Evolutionary conservation across 1,140 invertebrate species (phyloP), one percentile per base, ranked within the genome.

Genomic region (Arion vulgaris): DNA sequence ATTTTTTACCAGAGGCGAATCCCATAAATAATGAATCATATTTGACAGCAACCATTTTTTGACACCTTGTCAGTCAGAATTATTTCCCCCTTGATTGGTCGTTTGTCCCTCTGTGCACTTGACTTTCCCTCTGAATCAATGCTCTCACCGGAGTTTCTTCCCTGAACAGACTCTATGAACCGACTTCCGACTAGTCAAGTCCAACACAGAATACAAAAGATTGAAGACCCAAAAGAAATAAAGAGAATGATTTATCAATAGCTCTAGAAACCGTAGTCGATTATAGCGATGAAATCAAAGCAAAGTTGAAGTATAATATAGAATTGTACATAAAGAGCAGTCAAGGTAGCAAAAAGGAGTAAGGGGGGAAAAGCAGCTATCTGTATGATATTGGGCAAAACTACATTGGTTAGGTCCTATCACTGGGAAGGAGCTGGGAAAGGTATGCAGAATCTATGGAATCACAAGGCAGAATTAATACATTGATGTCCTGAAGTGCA

Each of bases 11-110:
- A n/a, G n/a, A n/a, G n/a, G n/a, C n/a, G n/a, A n/a, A n/a, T n/a
- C n/a, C n/a, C n/a, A n/a, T n/a, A n/a, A n/a, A 57, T 57, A 57
- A 57, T 57, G 51, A 57, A 57, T 57, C 51, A 57, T 57, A 57
- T 57, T 23, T 23, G 9, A 26, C 51, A 17, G 51, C 17, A 23
- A n/a, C 26, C 19, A 23, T 23, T 9, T 57, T 57, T 57, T 57
- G 51, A 57, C 51, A 57, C 51, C 51, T 57, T 15, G 51, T 57
- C 51, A 57, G 17, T 32, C 28, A 66, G 28, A 66, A 66, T 66
- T 66, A 66, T 66, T 66, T 34, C 62, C 28, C 62, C n/a, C 62
- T 34, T n/a, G 1, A 66, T n/a, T 66, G 62, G 28, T 17, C 28
- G 62, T 66, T 66, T 66, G 62, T 66, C 32, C 62, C 28, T n/a